A percentile compares a stretch with the other conserved stretches of the same genome.
Conservation (phyloP, 2,113 vertebrate species). For the Bucco capensis region DNA sequence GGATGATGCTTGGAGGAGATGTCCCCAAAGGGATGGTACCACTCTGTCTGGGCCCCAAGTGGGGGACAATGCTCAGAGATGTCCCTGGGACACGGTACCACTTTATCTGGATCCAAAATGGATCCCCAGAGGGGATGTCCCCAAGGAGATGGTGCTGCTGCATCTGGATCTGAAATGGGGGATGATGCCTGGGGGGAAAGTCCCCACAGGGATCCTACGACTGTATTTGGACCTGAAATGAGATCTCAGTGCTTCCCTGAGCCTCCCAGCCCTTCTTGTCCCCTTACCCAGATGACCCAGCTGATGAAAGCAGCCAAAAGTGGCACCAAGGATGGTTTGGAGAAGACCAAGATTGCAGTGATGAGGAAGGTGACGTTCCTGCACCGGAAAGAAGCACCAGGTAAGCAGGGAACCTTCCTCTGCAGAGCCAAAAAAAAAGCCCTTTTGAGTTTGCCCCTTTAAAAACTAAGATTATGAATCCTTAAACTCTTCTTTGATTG, state of each 20-base stretch:
- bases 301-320: slow-evolving; percentile 93
- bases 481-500: too few species aligned
- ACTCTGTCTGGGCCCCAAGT: neutral
- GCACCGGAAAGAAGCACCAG: slow-evolving; percentile 83
- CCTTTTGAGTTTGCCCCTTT: neutral
- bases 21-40: too few species aligned
- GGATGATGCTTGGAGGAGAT: neutral
- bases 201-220: fast-evolving
- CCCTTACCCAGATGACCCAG: slow-evolving; percentile 85
- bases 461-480: neutral
- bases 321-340: slow-evolving; percentile 92
- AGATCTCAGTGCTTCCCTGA: neutral
- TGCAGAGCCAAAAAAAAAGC: neutral
- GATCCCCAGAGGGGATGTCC: neutral
- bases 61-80: neutral
- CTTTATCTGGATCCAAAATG: too few species aligned
- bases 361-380: slow-evolving; percentile 91
- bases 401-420: slow-evolving; percentile 47
- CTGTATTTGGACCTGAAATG: neutral
- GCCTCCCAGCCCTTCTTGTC: neutral
- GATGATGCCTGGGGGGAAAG: too few species aligned
- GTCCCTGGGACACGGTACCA: fast-evolving
- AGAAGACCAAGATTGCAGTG: slow-evolving; percentile 91
- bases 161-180: fast-evolving
- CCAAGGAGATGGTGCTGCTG: fast-evolving